Percentiles rank a stretch among this genome's conserved stretches.
Evolutionary conservation across 2,113 vertebrate species (phyloP).

Genomic region (Anarrhichthys ocellatus): DNA sequence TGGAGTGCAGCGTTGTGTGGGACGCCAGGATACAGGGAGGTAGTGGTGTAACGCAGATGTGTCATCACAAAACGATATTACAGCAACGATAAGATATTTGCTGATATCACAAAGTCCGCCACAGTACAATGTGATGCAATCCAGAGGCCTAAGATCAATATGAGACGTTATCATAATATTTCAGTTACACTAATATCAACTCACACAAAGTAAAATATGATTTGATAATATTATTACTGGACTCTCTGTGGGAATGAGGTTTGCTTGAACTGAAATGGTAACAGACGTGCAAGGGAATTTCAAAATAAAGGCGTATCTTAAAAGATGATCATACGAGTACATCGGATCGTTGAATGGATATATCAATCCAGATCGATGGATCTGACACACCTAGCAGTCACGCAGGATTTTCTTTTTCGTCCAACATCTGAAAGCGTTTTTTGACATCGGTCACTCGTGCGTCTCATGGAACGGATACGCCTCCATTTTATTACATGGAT

Average conservation of each 20-base stretch:
- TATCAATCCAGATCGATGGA: not conserved
- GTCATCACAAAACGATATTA: not conserved
- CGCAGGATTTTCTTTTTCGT: not conserved
- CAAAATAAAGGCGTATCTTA: not conserved
- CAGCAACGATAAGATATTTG: not conserved
- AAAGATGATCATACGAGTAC: not conserved
- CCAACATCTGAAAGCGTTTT: not conserved
- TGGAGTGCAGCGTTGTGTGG: conserved; percentile 2
- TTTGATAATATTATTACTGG: no score
- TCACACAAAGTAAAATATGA: no score
- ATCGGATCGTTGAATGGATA: not conserved
- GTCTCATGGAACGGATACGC: not conserved
- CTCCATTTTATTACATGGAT: not conserved
- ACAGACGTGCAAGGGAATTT: no score
- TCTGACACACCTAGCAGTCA: not conserved
- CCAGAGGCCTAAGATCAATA: no score
- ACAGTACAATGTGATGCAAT: no score
- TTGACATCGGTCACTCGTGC: no score
- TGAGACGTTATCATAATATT: no score
- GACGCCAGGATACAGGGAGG: not conserved
- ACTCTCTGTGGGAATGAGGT: no score
- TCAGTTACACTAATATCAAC: no score
- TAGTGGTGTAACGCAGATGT: not conserved
- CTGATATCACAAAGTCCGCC: no score
- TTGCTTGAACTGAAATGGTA: no score